Conservation (phyloP, 2,113 vertebrate genomes). For the Castor canadensis region DNA sequence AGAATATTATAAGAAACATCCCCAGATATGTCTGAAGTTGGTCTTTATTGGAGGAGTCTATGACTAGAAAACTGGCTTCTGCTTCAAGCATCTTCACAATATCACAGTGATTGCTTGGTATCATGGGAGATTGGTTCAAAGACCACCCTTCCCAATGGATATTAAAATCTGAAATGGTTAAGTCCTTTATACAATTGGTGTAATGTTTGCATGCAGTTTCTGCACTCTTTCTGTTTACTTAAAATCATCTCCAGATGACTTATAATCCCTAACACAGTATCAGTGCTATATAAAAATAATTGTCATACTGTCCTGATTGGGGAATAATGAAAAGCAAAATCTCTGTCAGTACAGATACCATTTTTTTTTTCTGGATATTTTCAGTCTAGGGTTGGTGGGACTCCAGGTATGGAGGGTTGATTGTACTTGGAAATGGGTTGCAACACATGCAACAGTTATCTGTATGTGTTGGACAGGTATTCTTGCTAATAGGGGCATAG, state of each 20-base stretch:
- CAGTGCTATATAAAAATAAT: background rate
- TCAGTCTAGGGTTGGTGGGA: background rate
- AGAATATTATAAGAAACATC: background rate
- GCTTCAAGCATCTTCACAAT: background rate
- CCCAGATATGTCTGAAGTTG: background rate
- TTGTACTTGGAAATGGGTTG: background rate
- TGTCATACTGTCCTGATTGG: background rate
- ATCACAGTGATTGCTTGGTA: background rate
- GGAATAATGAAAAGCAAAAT: background rate
- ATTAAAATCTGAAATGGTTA: background rate
- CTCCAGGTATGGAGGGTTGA: background rate
- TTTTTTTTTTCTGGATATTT: background rate
- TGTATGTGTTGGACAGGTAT: accelerated
- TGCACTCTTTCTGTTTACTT: too few species aligned
- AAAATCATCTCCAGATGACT: too few species aligned
- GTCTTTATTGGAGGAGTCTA: background rate
- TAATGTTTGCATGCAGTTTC: background rate
- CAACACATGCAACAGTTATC: background rate
- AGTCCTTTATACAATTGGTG: background rate
- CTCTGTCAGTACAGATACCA: background rate
- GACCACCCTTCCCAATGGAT: too few species aligned
- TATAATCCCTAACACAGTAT: too few species aligned
- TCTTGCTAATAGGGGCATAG: background rate
- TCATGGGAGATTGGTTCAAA: background rate
- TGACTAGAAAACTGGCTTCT: background rate